Evolutionary conservation across 1,140 invertebrate genomes (phyloP), one percentile per base, ranked within the genome.

Genomic region (Temnothorax longispinosus): DNA sequence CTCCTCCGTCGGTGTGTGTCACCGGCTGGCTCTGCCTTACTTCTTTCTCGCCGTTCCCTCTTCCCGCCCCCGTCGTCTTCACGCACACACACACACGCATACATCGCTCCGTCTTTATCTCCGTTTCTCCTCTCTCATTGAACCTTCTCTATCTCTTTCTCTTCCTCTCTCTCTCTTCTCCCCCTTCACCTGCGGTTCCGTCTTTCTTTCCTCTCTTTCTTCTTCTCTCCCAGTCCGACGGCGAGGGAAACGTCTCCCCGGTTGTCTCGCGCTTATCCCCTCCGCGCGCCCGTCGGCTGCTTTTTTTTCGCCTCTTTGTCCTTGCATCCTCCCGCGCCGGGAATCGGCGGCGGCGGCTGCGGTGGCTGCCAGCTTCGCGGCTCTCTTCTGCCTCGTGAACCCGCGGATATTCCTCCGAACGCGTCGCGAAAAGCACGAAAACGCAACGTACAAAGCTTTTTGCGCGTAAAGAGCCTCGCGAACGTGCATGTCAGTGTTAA

Each of bases 281-380:
- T 84, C 74, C 76, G 76, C 64, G 54, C 76, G 27, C 38, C 62
- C 35, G 52, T 47, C 62, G 84, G 41, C 81, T 47, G 64, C 47
- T 65, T 91, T 91, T 67, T 90, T 87, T 92, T 90, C 90, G 78
- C 86, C 89, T 89, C 90, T 89, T 89, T 91, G 90, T 91, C 88
- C 90, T 89, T 91, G 88, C 89, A 91, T 89, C 90, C 90, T 92
- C 90, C 90, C 90, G 89, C 89, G 76, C 87, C 85, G 80, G 86
- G 82, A 92, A 91, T 86, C 87, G 80, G 65, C 82, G 85, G 62
- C 86, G 85, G 62, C 64, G 72, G 69, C 75, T 38, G 62, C 62
- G 72, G 44, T 60, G 69, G 60, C 78, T 71, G 77, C 86, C 89
- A 86, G 85, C 91, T 74, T 85, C 87, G 69, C 82, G 90, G 85